A percentile compares a stretch with the other conserved stretches of the same genome.
Conservation (phyloP, 2,888 invertebrate species). For the Diachrysia chrysitis region DNA sequence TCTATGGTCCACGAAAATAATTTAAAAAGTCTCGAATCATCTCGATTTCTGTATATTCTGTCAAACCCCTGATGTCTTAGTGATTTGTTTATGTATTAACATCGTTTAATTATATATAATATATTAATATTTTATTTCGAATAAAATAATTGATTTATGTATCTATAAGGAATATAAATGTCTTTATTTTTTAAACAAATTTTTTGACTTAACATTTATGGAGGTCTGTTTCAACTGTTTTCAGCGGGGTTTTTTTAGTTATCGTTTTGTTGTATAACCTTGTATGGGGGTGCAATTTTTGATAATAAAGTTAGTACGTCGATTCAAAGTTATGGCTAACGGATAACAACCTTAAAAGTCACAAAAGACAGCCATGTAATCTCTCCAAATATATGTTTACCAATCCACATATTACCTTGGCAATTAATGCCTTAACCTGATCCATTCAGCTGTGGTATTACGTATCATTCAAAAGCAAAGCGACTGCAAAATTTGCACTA, state of each 20-base stretch:
- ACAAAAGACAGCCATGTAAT: no score
- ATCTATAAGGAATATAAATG: slow-evolving; percentile 56
- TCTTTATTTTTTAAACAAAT: slow-evolving; percentile 70
- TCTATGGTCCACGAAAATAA: not conserved
- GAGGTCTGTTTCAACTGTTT: not conserved
- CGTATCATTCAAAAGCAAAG: not conserved
- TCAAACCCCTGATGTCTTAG: slow-evolving; percentile 53
- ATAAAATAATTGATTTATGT: slow-evolving; percentile 61
- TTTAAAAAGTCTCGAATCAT: not conserved
- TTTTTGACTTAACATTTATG: slow-evolving; percentile 46
- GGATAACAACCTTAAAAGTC: not conserved
- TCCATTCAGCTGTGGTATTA: not conserved
- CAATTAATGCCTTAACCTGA: not conserved
- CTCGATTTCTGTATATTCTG: not conserved
- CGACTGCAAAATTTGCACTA: not conserved
- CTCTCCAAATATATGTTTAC: no score
- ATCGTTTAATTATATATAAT: slow-evolving; percentile 69
- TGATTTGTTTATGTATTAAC: slow-evolving; percentile 71
- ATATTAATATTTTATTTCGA: slow-evolving; percentile 67
- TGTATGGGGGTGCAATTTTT: not conserved
- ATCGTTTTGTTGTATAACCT: not conserved
- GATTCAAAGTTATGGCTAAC: not conserved
- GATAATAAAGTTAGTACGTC: not conserved
- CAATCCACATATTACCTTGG: not conserved
- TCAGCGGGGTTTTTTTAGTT: not conserved